Evolutionary conservation across 2,113 vertebrate species (phyloP).

Genomic region (Arvicanthis niloticus): DNA sequence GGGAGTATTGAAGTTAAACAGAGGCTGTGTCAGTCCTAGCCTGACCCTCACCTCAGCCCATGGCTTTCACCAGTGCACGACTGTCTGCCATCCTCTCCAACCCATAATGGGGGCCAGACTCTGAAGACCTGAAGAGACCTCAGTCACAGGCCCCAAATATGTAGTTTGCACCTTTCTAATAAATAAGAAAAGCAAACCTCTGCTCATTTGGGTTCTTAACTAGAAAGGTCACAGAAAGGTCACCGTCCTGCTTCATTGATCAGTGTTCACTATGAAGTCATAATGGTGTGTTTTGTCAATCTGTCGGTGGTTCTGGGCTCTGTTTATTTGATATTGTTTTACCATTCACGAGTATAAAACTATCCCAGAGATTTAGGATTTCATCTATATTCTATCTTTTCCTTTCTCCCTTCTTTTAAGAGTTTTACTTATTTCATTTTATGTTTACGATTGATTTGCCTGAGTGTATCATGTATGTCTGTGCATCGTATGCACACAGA

Average conservation of each 20-base stretch:
- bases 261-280: background rate
- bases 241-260: background rate
- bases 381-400: conserved; percentile 46
- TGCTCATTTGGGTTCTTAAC: background rate
- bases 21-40: background rate
- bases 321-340: background rate
- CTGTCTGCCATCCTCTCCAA: background rate
- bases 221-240: background rate
- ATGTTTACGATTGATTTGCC: background rate
- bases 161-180: background rate
- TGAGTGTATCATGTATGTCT: background rate
- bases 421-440: background rate
- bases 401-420: conserved; percentile 64
- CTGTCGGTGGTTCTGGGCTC: background rate
- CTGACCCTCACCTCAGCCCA: background rate
- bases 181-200: conserved; percentile 2
- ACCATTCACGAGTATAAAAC: background rate
- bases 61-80: background rate
- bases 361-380: background rate
- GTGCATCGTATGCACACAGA: background rate
- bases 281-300: background rate
- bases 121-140: background rate
- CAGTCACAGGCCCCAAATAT: background rate
- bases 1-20: background rate
- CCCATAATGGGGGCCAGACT: background rate